These are phyloP conservation scores for Drosophila erecta DNA, from an alignment of 1,140 invertebrate species.

Conservation along the genomic window DNA sequence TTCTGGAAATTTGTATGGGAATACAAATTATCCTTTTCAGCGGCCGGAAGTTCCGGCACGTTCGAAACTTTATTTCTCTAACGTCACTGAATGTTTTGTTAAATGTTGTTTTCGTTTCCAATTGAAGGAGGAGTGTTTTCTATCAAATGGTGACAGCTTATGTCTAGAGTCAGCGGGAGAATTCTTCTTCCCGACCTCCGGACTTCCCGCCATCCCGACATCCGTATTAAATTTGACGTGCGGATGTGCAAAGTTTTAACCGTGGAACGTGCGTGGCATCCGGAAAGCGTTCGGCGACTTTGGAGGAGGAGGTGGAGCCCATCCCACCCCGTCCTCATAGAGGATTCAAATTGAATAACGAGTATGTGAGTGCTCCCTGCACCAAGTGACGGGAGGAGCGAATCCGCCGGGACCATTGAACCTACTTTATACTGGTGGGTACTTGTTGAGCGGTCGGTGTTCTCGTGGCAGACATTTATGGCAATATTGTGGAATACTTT, in stretches of 20 bases:
- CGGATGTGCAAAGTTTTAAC: conserved; percentile 65
- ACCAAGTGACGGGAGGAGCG: background rate
- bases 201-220: conserved; percentile 16
- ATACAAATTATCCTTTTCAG: conserved; percentile 30
- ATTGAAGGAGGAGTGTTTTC: conserved; percentile 16
- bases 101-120: conserved; percentile 26
- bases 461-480: conserved; percentile 19
- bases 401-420: conserved; percentile 26
- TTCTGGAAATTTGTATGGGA: conserved; percentile 4
- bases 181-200: conserved; percentile 7
- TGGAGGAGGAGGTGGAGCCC: conserved; percentile 19
- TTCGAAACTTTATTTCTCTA: conserved; percentile 42
- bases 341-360: conserved; percentile 52
- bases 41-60: conserved; percentile 47
- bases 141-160: conserved; percentile 13
- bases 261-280: conserved; percentile 58
- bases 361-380: conserved; percentile 28
- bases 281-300: conserved; percentile 17
- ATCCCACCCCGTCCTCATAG: background rate
- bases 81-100: conserved; percentile 50
- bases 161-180: background rate
- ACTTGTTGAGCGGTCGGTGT: conserved; percentile 29
- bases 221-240: conserved; percentile 59
- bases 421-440: conserved; percentile 14
- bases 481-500: conserved; percentile 34